Evolutionary conservation across 2,888 invertebrate species (phyloP).

Genomic region (Aleiodes testaceus): DNA sequence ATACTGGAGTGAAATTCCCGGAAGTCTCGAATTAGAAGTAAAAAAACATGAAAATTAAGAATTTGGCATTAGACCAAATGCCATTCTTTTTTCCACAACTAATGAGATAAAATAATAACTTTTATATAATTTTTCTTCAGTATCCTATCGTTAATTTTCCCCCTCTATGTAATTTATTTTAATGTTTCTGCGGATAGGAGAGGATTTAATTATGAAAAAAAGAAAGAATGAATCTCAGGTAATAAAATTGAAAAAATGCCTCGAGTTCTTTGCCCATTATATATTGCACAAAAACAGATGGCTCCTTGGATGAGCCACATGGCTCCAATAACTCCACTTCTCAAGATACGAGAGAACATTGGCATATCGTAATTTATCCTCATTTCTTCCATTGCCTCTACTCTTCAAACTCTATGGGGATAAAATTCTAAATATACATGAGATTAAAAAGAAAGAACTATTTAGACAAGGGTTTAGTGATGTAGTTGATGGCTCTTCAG

Average conservation of each 20-base stretch:
- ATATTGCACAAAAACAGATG: conserved; percentile 40
- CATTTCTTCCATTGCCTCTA: neutral
- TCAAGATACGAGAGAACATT: neutral
- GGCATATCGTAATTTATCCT: neutral
- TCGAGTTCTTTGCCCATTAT: conserved; percentile 23
- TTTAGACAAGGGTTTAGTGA: conserved; percentile 14
- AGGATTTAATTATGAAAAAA: neutral
- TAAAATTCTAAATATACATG: neutral
- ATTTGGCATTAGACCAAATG: conserved; percentile 14
- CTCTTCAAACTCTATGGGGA: neutral
- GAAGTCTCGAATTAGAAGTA: conserved; percentile 23
- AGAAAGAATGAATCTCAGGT: conserved; percentile 14
- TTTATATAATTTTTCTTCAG: neutral
- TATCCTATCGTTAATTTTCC: neutral
- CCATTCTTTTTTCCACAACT: neutral
- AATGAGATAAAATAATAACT: neutral
- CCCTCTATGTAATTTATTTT: neutral
- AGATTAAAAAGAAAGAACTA: neutral
- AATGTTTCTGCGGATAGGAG: neutral
- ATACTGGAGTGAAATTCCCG: neutral
- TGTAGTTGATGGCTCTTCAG: neutral
- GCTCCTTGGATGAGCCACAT: conserved; percentile 33
- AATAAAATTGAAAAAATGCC: conserved; percentile 8
- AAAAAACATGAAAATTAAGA: neutral
- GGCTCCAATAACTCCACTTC: conserved; percentile 13